Conservation (phyloP, 2,888 invertebrate genomes). For the Desoria tigrina region DNA sequence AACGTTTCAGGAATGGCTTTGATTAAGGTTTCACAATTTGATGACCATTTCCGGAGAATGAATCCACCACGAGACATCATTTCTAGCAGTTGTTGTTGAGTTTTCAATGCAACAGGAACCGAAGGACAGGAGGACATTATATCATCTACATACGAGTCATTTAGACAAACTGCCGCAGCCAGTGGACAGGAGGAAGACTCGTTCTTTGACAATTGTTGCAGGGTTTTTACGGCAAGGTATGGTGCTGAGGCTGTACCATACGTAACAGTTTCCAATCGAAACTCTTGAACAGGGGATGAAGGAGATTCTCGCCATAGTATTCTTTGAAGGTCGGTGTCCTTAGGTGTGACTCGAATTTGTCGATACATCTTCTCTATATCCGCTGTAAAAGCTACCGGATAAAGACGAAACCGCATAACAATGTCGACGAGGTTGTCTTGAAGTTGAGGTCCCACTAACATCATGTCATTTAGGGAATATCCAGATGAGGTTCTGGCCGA, state of each 20-base stretch:
- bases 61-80: slow-evolving; percentile 40
- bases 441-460: slow-evolving; percentile 14
- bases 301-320: slow-evolving; percentile 55
- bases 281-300: slow-evolving; percentile 38
- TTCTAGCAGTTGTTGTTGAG: slow-evolving; percentile 32
- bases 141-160: slow-evolving; percentile 55
- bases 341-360: slow-evolving; percentile 49
- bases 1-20: slow-evolving; percentile 11
- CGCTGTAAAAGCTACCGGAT: slow-evolving; percentile 51
- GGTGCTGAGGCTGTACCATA: slow-evolving; percentile 55
- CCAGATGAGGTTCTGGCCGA: slow-evolving; percentile 14
- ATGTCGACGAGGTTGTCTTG: slow-evolving; percentile 49
- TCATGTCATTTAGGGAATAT: slow-evolving; percentile 6
- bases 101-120: slow-evolving; percentile 34
- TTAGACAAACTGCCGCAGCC: slow-evolving; percentile 33
- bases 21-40: slow-evolving; percentile 32
- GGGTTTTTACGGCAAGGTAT: slow-evolving; percentile 53
- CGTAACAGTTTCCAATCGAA: slow-evolving; percentile 53
- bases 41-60: slow-evolving; percentile 50
- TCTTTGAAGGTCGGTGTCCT: slow-evolving; percentile 54
- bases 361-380: slow-evolving; percentile 55
- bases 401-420: slow-evolving; percentile 53
- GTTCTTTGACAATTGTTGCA: slow-evolving; percentile 52
- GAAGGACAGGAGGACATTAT: slow-evolving; percentile 47
- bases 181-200: slow-evolving; percentile 28